Percentiles rank a stretch among this genome's conserved stretches.
These are phyloP conservation scores for Enteromius thamalakanensis DNA, from an alignment of 2,797 vertebrate genomes.

Conservation along the genomic window DNA sequence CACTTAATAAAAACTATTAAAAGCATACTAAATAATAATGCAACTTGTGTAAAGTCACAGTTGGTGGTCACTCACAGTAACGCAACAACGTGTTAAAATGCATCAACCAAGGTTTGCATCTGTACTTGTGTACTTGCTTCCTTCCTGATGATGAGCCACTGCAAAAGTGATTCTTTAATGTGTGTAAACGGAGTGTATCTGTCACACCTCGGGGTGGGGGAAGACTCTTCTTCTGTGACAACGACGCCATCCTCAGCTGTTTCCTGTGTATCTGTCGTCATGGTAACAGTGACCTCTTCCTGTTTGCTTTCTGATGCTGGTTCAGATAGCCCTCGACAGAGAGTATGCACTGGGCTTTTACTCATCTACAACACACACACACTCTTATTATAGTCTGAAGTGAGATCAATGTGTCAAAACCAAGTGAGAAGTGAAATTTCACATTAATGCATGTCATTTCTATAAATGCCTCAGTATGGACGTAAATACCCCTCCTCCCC, in stretches of 20 bases:
- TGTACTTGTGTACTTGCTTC: not conserved
- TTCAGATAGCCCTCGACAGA: slow-evolving; percentile 28
- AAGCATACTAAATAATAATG: not conserved
- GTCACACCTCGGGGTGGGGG: slow-evolving; percentile 39
- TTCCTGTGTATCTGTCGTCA: slow-evolving; percentile 23
- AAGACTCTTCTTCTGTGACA: slow-evolving; percentile 14
- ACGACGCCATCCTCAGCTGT: slow-evolving; percentile 21
- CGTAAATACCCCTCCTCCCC: not conserved
- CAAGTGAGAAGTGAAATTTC: slow-evolving; percentile 14
- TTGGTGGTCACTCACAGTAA: not conserved
- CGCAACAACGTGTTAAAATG: not conserved
- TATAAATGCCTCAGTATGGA: not conserved
- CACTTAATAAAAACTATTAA: not conserved
- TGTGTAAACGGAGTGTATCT: not conserved
- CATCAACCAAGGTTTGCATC: not conserved
- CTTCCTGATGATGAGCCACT: not conserved
- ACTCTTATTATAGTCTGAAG: not conserved
- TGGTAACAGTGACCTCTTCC: slow-evolving; percentile 39
- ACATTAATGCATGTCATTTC: not conserved
- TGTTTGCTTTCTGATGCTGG: slow-evolving; percentile 35
- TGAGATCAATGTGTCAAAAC: slow-evolving; percentile 6
- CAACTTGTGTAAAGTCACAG: not conserved
- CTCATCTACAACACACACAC: slow-evolving; percentile 47
- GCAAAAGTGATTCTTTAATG: not conserved
- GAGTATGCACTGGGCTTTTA: not conserved